A percentile compares a stretch with the other conserved stretches of the same genome.
Evolutionary conservation across 2,888 invertebrate genomes (phyloP).

Genomic region (Cerceris rybyensis): DNA sequence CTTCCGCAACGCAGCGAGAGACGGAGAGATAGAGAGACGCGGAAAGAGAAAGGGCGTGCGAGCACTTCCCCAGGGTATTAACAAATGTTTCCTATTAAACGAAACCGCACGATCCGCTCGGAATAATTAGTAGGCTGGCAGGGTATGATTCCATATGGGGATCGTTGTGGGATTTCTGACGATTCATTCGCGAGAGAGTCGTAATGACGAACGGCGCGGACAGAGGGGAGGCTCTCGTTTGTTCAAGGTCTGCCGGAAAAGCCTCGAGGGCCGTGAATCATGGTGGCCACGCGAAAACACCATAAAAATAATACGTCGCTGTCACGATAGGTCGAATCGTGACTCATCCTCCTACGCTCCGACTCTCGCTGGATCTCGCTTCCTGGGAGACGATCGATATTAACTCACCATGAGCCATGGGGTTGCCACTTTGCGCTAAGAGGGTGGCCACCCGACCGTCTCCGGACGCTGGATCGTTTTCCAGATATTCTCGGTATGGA

Average conservation of each 20-base stretch:
- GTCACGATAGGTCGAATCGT: constrained; percentile 62
- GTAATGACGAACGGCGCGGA: neutral
- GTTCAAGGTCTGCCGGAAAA: constrained; percentile 54
- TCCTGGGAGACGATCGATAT: constrained; percentile 51
- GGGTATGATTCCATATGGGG: constrained; percentile 44
- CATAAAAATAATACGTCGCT: constrained; percentile 71
- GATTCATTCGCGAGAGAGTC: constrained; percentile 45
- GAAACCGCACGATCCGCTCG: constrained; percentile 34
- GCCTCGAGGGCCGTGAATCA: constrained; percentile 68
- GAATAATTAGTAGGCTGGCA: constrained; percentile 46
- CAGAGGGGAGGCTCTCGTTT: constrained; percentile 17
- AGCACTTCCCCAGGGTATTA: constrained; percentile 39
- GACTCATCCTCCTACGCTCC: constrained; percentile 64
- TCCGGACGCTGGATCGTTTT: neutral
- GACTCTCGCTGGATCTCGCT: constrained; percentile 45
- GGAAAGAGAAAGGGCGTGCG: neutral
- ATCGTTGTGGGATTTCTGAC: constrained; percentile 54
- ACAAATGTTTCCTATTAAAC: constrained; percentile 58
- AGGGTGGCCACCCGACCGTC: constrained; percentile 7
- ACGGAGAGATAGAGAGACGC: too few relatives aligned
- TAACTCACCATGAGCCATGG: constrained; percentile 5
- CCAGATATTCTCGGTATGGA: too few relatives aligned
- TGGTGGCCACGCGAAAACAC: constrained; percentile 72
- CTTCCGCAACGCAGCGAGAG: neutral
- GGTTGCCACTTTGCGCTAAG: constrained; percentile 2